Evolutionary conservation across 2,113 vertebrate species (phyloP), one percentile per base, ranked within the genome.

Genomic region (Sylvia atricapilla): DNA sequence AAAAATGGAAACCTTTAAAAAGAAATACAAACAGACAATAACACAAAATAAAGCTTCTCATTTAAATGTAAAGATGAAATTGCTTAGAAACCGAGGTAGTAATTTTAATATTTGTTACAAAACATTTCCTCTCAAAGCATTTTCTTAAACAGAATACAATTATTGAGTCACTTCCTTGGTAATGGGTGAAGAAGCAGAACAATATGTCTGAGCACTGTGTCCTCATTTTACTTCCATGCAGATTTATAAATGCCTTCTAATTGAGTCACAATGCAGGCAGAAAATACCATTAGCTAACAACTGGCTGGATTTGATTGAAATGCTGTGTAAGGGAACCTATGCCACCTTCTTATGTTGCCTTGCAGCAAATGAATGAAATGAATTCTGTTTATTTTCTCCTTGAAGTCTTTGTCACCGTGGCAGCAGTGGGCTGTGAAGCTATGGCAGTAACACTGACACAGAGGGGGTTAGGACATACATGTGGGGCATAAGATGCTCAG

Each of bases 211-310:
- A 87, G 79, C 52, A 53, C 41, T 52, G 52, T 75, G 92, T 88
- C 39, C 82, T 94, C 85, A 66, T 95, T 87, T 86, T 75, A 72
- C 64, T 90, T 96, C n/a, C 86, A 93, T 43, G 92, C 77, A 89
- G 90, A 87, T 96, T 92, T 80, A 60, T 33, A 95, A 95, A 78
- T 55, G 86, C 44, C 72, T 94, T 96, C 66, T 87, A 96, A 94
- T 11, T 89, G 90, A 96, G 76, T 78, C 85, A 89, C 76, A 92
- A 67, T 60, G 85, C 68, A 94, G 80, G 90, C 88, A 92, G 90
- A 77, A 89, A 84, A 59, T n/a, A 41, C 7, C 74, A 93, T 84
- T 70, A 94, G 68, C 43, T 87, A 80, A 68, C 35, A 63, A 52
- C 2, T 83, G 81, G 50, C 49, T 78, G 90, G 72, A 68, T 92